Evolutionary conservation across 1,140 invertebrate genomes (phyloP).

Genomic region (Plectus sambesii): DNA sequence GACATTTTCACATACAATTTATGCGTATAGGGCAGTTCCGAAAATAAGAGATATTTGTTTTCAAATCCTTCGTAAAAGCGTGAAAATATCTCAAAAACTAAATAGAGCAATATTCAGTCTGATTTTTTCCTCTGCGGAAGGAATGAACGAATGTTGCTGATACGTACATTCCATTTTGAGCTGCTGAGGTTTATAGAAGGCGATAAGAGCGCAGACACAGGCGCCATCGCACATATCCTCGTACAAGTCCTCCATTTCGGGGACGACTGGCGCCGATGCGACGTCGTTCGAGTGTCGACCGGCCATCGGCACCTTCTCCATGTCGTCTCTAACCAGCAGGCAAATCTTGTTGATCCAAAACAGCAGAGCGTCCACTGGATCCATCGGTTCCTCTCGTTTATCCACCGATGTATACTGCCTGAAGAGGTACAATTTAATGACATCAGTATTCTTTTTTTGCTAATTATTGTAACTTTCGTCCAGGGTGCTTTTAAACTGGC

Average conservation of each 20-base stretch:
- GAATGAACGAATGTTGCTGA: background rate
- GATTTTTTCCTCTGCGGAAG: too few species aligned
- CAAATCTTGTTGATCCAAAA: slow-evolving; percentile 46
- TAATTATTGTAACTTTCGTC: background rate
- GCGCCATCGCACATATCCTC: slow-evolving; percentile 80
- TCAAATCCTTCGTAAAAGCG: too few species aligned
- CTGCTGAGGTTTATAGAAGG: slow-evolving; percentile 83
- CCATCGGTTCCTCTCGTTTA: slow-evolving; percentile 54
- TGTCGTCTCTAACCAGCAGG: slow-evolving; percentile 42
- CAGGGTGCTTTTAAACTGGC: background rate
- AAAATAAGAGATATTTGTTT: too few species aligned
- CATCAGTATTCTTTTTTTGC: slow-evolving; percentile 21
- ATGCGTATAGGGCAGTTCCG: slow-evolving; percentile 55
- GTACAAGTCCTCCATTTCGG: slow-evolving; percentile 53
- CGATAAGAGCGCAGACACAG: slow-evolving; percentile 70
- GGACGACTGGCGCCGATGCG: slow-evolving; percentile 36
- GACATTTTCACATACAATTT: slow-evolving; percentile 46
- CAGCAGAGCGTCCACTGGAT: slow-evolving; percentile 72
- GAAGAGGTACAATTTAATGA: slow-evolving; percentile 22
- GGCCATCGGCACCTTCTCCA: slow-evolving; percentile 28
- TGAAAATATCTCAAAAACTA: too few species aligned
- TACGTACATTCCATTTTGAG: slow-evolving; percentile 56
- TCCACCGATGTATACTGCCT: slow-evolving; percentile 49
- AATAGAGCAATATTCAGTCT: too few species aligned
- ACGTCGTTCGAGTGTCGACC: slow-evolving; percentile 21